Conservation (phyloP, 2,797 vertebrate genomes). For the Leptoclinus maculatus region DNA sequence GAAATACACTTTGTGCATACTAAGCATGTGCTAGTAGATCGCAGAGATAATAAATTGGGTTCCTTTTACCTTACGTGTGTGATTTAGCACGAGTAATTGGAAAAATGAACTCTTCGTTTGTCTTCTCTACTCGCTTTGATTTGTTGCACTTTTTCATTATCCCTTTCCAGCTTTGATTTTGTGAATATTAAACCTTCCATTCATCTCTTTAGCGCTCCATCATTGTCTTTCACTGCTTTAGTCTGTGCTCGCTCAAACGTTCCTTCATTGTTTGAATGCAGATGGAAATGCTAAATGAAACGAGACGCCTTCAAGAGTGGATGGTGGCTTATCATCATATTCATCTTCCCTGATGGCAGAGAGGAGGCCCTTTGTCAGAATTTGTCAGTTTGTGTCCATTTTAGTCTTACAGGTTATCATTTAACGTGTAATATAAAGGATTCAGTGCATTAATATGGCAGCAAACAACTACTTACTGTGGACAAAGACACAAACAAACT, state of each 20-base stretch:
- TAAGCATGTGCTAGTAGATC: background rate
- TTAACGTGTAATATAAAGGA: background rate
- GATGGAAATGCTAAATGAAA: conserved; percentile 47
- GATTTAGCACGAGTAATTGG: conserved; percentile 2
- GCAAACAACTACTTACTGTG: too few relatives aligned
- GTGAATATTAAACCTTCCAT: background rate
- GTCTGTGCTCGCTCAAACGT: conserved; percentile 24
- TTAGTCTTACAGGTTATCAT: conserved; percentile 3
- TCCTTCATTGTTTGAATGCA: conserved; percentile 33
- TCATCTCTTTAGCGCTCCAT: conserved; percentile 23
- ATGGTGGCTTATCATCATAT: conserved; percentile 1
- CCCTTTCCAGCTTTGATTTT: conserved; percentile 2
- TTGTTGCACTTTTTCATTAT: background rate
- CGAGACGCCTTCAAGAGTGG: conserved; percentile 14
- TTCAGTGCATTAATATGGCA: too few relatives aligned
- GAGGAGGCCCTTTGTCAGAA: conserved; percentile 15
- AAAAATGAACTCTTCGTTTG: background rate
- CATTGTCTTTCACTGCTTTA: conserved; percentile 23
- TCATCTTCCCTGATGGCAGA: conserved; percentile 14
- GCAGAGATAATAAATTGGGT: background rate
- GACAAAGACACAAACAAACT: too few relatives aligned
- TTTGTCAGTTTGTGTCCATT: background rate
- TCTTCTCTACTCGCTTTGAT: background rate
- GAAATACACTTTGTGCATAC: background rate
- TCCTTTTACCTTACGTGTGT: background rate